Evolutionary conservation across 2,888 invertebrate species (phyloP).

Genomic region (Miltochrista miniata): DNA sequence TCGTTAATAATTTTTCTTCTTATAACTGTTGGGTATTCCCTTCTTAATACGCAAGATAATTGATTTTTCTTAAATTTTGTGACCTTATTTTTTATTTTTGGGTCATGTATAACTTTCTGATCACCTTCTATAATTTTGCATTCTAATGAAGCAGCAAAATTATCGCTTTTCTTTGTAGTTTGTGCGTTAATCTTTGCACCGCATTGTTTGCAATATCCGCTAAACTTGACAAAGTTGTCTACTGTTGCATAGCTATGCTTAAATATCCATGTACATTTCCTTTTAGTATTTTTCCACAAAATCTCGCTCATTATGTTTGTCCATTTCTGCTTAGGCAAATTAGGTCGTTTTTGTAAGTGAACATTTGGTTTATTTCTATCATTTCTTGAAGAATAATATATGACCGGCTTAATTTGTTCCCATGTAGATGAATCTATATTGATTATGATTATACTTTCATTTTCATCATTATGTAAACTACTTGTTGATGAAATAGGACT

Average conservation of each 20-base stretch:
- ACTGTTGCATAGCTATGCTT: neutral
- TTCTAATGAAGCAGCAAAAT: neutral
- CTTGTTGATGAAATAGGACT: too few species aligned
- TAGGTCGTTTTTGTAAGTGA: constrained; percentile 13
- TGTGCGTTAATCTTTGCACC: neutral
- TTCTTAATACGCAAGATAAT: constrained; percentile 11
- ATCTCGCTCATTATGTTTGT: constrained; percentile 14
- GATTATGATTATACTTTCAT: too few species aligned
- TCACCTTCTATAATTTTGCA: constrained; percentile 8
- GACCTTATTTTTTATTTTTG: constrained; percentile 10
- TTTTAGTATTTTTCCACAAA: constrained; percentile 12
- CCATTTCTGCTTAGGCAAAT: constrained; percentile 15
- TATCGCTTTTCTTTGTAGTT: neutral
- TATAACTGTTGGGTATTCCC: neutral
- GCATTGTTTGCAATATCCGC: constrained; percentile 13
- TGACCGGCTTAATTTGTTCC: constrained; percentile 12
- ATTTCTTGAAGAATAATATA: constrained; percentile 15
- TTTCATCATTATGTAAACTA: too few species aligned
- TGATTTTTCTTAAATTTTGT: constrained; percentile 12
- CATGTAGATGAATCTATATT: too few species aligned
- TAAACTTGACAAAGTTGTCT: constrained; percentile 5
- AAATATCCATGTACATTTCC: constrained; percentile 9
- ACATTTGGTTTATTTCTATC: constrained; percentile 15
- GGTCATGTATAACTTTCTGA: constrained; percentile 13
- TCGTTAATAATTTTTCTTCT: neutral